Evolutionary conservation across 1,140 invertebrate species (phyloP).

Genomic region (Diorhabda elongata): DNA sequence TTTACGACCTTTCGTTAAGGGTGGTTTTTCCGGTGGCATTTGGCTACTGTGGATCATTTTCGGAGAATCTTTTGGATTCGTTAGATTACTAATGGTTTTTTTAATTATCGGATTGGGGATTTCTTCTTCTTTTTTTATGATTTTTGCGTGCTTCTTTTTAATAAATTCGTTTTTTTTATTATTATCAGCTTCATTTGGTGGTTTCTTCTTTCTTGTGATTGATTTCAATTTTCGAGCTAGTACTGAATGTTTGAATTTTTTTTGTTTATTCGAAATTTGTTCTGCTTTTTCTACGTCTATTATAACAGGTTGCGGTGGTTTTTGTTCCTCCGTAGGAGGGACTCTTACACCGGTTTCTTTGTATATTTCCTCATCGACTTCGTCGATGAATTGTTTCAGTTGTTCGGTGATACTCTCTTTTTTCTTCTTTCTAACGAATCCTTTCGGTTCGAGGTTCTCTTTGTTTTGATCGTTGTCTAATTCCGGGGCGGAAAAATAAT

Average conservation of each 20-base stretch:
- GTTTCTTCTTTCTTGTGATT: slow-evolving; percentile 28
- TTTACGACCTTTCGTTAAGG: slow-evolving; percentile 60
- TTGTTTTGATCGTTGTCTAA: slow-evolving; percentile 24
- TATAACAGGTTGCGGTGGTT: slow-evolving; percentile 36
- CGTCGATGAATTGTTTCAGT: slow-evolving; percentile 41
- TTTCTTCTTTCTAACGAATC: slow-evolving; percentile 14
- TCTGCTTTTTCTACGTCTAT: slow-evolving; percentile 45
- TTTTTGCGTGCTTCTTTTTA: not conserved
- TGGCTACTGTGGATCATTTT: slow-evolving; percentile 66
- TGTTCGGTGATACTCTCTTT: slow-evolving; percentile 34
- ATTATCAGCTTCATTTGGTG: slow-evolving; percentile 24
- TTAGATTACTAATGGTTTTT: slow-evolving; percentile 47
- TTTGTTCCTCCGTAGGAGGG: slow-evolving; percentile 19
- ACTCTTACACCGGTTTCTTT: slow-evolving; percentile 37
- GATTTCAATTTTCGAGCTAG: slow-evolving; percentile 36
- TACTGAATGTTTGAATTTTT: slow-evolving; percentile 27
- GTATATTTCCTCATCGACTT: slow-evolving; percentile 37
- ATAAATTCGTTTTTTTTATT: slow-evolving; percentile 10
- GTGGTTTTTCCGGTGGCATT: slow-evolving; percentile 58
- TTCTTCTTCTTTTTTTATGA: not conserved
- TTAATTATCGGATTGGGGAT: slow-evolving; percentile 22
- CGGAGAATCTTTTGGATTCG: slow-evolving; percentile 45
- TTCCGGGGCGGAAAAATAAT: slow-evolving; percentile 57
- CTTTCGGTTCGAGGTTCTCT: slow-evolving; percentile 13
- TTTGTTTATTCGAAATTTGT: slow-evolving; percentile 34